Conservation (phyloP, 1,140 invertebrate species). For the Pinna nobilis region DNA sequence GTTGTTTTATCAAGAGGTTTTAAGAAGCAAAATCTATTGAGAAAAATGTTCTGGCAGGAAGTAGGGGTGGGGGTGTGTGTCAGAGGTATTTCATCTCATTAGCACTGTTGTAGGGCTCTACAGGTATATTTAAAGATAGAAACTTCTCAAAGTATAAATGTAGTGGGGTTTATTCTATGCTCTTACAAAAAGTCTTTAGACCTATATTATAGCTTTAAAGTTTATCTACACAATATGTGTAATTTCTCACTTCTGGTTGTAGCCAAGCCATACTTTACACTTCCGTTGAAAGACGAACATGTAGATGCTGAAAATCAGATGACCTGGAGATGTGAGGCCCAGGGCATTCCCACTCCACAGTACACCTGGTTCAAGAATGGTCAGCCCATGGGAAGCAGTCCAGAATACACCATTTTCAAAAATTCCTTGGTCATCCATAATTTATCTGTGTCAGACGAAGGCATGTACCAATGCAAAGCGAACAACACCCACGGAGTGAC, state of each 20-base stretch:
- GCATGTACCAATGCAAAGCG: slow-evolving; percentile 41
- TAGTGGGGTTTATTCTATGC: too few species aligned
- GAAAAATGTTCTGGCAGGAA: neutral
- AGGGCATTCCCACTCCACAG: slow-evolving; percentile 93
- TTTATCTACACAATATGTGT: neutral
- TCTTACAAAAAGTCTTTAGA: too few species aligned
- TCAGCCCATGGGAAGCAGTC: slow-evolving; percentile 78
- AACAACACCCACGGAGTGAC: slow-evolving; percentile 25
- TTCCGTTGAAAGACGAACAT: slow-evolving; percentile 90
- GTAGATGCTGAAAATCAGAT: slow-evolving; percentile 88
- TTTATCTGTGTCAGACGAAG: slow-evolving; percentile 17
- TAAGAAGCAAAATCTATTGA: too few species aligned
- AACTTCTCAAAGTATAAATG: too few species aligned
- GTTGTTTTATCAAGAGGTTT: too few species aligned
- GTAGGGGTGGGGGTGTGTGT: neutral
- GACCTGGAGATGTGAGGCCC: slow-evolving; percentile 96
- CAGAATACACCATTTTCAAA: slow-evolving; percentile 23
- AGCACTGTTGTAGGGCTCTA: neutral
- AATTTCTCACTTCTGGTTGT: neutral
- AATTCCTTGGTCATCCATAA: slow-evolving; percentile 27
- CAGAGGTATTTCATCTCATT: neutral
- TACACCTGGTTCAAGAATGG: slow-evolving; percentile 91
- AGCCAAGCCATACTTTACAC: slow-evolving; percentile 94
- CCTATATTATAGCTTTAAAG: too few species aligned
- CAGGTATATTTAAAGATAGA: too few species aligned